A percentile compares a stretch with the other conserved stretches of the same genome.
phyloP scores from a whole-genome alignment of 1,140 invertebrate species.

The Pogonomyrmex californicus region DNA sequence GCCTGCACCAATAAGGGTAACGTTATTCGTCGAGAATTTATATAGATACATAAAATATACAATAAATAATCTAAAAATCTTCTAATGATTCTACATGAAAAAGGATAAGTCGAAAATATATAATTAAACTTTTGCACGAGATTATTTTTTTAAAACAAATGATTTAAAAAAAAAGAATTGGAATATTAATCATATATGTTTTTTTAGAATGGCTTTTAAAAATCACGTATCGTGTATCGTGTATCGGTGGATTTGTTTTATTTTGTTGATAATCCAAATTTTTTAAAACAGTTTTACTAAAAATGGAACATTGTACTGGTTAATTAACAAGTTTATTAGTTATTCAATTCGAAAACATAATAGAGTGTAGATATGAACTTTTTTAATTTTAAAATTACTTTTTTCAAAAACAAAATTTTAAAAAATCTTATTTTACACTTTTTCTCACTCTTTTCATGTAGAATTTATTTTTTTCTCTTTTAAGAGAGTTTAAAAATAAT shows the following conservation, averaged over 20 bases:
- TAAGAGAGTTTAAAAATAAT: not conserved
- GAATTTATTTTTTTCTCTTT: not conserved
- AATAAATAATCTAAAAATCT: too few relatives aligned
- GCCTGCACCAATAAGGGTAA: constrained; percentile 98
- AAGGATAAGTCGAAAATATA: not conserved
- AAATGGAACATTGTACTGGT: too few relatives aligned
- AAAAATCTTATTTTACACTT: not conserved
- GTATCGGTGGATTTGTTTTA: too few relatives aligned
- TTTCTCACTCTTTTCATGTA: not conserved
- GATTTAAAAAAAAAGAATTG: not conserved
- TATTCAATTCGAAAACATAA: not conserved
- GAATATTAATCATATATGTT: not conserved
- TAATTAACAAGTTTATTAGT: too few relatives aligned
- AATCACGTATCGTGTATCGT: not conserved
- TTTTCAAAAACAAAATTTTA: not conserved
- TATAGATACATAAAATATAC: not conserved
- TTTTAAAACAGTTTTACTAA: too few relatives aligned
- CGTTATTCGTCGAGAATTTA: not conserved
- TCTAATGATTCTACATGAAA: not conserved
- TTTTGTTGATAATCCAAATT: too few relatives aligned
- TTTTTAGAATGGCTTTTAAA: not conserved
- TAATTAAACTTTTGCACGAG: not conserved
- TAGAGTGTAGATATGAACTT: not conserved
- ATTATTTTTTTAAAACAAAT: not conserved
- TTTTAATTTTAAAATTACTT: not conserved